Conservation (phyloP, 2,797 vertebrate species). For the Sternotherus odoratus region DNA sequence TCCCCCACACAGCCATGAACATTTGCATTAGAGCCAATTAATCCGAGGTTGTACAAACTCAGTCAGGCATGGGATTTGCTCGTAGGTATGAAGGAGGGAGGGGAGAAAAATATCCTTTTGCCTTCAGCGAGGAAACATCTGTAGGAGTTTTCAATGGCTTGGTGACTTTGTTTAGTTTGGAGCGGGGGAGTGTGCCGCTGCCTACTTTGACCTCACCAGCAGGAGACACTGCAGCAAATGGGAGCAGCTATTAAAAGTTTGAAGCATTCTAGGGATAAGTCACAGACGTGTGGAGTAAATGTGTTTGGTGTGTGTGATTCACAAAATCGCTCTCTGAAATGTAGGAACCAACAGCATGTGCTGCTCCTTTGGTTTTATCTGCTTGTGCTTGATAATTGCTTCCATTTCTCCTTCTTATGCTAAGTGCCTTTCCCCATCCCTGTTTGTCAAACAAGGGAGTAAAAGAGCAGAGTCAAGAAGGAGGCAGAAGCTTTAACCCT, state of each 20-base stretch:
- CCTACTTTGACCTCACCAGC: constrained; percentile 74
- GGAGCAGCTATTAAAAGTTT: constrained; percentile 69
- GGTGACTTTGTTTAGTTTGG: constrained; percentile 55
- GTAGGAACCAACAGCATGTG: constrained; percentile 3
- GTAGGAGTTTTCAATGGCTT: constrained; percentile 64
- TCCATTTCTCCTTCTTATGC: not conserved
- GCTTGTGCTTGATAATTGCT: not conserved
- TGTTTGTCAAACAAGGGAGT: not conserved
- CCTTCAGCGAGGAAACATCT: constrained; percentile 62
- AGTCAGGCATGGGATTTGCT: constrained; percentile 61
- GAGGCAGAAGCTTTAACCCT: not conserved
- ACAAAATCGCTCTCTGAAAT: constrained; percentile 25
- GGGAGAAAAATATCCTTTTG: constrained; percentile 56
- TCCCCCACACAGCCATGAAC: constrained; percentile 57
- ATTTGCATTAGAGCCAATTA: constrained; percentile 65
- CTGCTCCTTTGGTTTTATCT: constrained; percentile 42
- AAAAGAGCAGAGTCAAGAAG: constrained; percentile 31
- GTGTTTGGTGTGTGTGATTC: constrained; percentile 34
- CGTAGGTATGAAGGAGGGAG: constrained; percentile 63
- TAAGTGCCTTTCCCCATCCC: not conserved
- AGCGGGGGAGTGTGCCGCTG: constrained; percentile 56
- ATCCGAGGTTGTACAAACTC: constrained; percentile 63
- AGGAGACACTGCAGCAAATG: constrained; percentile 76
- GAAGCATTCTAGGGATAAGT: constrained; percentile 54
- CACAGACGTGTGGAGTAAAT: constrained; percentile 3